Evolutionary conservation across 1,140 invertebrate genomes (phyloP).

Genomic region (Holotrichia oblita): DNA sequence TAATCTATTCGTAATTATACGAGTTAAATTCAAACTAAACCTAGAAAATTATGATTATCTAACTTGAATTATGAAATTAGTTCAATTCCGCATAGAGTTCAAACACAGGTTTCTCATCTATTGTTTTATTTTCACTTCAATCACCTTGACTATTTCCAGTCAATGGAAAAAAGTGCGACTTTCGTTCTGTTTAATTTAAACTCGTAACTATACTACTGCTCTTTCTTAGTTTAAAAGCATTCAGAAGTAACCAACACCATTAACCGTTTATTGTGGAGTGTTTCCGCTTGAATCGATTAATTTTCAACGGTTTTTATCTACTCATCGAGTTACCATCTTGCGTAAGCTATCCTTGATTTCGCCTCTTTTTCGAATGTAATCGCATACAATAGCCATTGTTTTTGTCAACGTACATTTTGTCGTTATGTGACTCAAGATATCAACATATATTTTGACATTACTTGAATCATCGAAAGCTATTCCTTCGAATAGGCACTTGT

Average conservation of each 20-base stretch:
- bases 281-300: constrained; percentile 1
- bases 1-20: no score
- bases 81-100: no score
- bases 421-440: no score
- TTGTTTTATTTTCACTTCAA: no score
- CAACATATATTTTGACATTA: not conserved
- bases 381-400: not conserved
- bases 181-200: not conserved
- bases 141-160: not conserved
- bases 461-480: not conserved
- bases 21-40: no score
- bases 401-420: no score
- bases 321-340: not conserved
- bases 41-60: no score
- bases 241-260: not conserved
- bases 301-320: not conserved
- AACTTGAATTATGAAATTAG: no score
- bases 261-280: not conserved
- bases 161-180: not conserved
- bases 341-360: not conserved
- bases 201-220: not conserved
- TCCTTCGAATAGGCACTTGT: not conserved
- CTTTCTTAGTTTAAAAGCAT: not conserved
- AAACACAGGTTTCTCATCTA: no score
- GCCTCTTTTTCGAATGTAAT: not conserved